Evolutionary conservation across 2,797 vertebrate genomes (phyloP), one percentile per base, ranked within the genome.

Genomic region (Cygnus olor): DNA sequence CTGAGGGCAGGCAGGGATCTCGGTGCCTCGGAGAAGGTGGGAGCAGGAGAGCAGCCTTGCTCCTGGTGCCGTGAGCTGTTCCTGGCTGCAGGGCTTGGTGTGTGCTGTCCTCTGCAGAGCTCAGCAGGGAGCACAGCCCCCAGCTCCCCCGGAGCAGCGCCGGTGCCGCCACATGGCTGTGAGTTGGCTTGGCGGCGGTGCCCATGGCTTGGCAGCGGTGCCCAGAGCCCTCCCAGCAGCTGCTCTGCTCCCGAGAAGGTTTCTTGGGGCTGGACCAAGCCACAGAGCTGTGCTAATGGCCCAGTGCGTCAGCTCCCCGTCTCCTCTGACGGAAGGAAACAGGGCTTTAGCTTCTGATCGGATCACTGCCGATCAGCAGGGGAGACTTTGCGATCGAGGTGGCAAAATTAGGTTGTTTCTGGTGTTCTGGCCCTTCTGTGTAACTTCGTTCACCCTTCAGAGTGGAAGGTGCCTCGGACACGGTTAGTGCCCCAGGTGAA

Each of bases 241-340:
- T 10, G 22, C 22, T 49, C 44, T 34, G 65, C 44, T 14, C 34
- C 27, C 19, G 49, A 40, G 68, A 11, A 47, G 53, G 44, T 51
- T 49, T 44, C 64, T 27, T 22, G 47, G 74, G n/a, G 34, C 64
- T 76, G 64, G 32, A 58, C 10, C 72, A 53, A 47, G 36, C 36
- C 25, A 20, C 4, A 4, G 56, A 17, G 47, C 20, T 1, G 22
- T 51, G 63, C 44, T 61, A 3, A 25, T 8, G 57, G 45, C 32
- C 47, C 27, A 10, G 4, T 24, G 8, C 16, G 1, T 38, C 24
- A n/a, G n/a, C 38, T 51, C 3, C 17, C 56, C 12, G 1, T 15
- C 44, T 28, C 24, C 21, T 58, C 45, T 51, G 53, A 27, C 14
- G 58, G 44, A 38, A 14, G n/a, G 51, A 44, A 32, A 8, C 53